Percentiles rank a stretch among this genome's conserved stretches.
These are phyloP conservation scores for Meda fulgida DNA, from an alignment of 2,797 vertebrate genomes.

Conservation along the genomic window DNA sequence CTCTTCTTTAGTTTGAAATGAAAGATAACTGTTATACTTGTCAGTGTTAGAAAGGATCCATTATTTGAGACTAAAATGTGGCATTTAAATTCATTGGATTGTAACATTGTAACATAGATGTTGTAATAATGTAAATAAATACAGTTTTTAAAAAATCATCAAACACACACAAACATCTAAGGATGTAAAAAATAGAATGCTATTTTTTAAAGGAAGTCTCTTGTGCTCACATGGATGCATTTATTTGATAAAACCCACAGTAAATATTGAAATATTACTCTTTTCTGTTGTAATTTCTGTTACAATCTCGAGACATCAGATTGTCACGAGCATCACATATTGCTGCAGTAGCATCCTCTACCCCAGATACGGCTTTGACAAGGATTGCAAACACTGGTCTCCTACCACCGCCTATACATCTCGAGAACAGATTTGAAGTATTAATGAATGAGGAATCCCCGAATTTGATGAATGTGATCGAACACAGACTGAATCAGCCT, in stretches of 20 bases:
- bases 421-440: no score
- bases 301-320: no score
- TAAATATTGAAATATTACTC: neutral
- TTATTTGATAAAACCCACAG: neutral
- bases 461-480: no score
- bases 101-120: neutral
- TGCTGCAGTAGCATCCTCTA: no score
- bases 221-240: neutral
- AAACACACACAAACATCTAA: neutral
- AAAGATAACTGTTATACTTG: conserved; percentile 36
- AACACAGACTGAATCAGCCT: no score
- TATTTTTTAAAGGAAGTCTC: neutral
- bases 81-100: neutral
- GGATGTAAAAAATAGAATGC: neutral
- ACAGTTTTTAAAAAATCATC: neutral
- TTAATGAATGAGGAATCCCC: no score
- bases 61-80: neutral
- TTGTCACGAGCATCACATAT: no score
- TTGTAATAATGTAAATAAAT: neutral
- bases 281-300: neutral
- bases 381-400: no score
- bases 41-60: neutral
- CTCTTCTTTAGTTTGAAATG: conserved; percentile 26
- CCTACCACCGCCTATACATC: no score
- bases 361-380: no score